phyloP scores from a whole-genome alignment of 92 coral and sea anemone species.

The Paramuricea clavata region DNA sequence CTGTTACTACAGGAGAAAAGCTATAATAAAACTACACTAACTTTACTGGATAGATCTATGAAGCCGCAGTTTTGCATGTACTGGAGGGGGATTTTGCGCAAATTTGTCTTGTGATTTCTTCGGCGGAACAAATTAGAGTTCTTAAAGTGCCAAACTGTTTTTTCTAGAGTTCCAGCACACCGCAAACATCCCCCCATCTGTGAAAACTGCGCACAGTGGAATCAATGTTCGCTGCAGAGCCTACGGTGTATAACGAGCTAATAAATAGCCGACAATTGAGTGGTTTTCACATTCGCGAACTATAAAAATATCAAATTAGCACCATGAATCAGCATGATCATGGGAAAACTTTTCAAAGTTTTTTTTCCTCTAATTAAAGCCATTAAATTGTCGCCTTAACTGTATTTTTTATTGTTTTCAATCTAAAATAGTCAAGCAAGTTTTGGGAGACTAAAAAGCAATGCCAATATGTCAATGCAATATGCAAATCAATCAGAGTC shows the following conservation, averaged over 20 bases:
- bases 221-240: background rate
- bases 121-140: too few species aligned
- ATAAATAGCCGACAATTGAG: background rate
- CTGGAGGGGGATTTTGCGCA: too few species aligned
- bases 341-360: background rate
- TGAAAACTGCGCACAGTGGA: background rate
- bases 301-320: background rate
- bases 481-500: too few species aligned
- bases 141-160: too few species aligned
- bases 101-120: too few species aligned
- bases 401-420: too few species aligned
- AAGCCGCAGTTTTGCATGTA: too few species aligned
- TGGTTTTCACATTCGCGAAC: background rate
- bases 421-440: too few species aligned
- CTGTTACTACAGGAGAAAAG: constrained; percentile 2
- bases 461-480: too few species aligned
- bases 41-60: background rate
- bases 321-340: background rate
- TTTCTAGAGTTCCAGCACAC: background rate
- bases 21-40: background rate
- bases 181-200: too few species aligned
- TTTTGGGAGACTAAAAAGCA: too few species aligned
- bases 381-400: background rate
- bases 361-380: background rate
- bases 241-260: background rate